These are phyloP conservation scores for Coleophora flavipennella DNA, from an alignment of 2,888 invertebrate species.

Conservation along the genomic window DNA sequence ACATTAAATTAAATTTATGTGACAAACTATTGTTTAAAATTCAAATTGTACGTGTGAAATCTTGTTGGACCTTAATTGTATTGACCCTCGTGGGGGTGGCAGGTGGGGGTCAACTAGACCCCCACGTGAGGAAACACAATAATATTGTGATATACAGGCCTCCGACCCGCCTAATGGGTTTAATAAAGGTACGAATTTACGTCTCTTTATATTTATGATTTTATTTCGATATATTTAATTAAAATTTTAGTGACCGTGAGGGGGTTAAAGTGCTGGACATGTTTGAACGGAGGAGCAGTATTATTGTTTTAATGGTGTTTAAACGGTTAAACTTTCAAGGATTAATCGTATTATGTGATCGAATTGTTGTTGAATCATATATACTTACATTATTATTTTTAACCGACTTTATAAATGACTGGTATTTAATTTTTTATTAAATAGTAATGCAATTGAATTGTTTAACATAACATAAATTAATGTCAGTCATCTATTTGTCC, in stretches of 20 bases:
- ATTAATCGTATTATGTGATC: no score
- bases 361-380: no score
- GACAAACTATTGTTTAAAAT: slow-evolving; percentile 72
- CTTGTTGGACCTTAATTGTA: slow-evolving; percentile 65
- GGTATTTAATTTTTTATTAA: no score
- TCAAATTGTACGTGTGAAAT: slow-evolving; percentile 70
- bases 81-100: slow-evolving; percentile 41
- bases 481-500: no score
- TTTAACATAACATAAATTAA: no score
- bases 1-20: slow-evolving; percentile 67
- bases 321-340: no score
- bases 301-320: slow-evolving; percentile 18
- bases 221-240: slow-evolving; percentile 68
- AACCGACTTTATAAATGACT: no score
- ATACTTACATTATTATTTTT: no score
- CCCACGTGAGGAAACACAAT: slow-evolving; percentile 54
- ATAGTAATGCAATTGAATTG: no score
- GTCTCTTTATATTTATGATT: slow-evolving; percentile 63
- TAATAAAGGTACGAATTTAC: slow-evolving; percentile 67
- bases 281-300: slow-evolving; percentile 11
- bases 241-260: slow-evolving; percentile 46
- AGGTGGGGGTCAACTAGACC: slow-evolving; percentile 13
- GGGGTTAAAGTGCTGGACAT: slow-evolving; percentile 14
- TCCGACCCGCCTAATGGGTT: slow-evolving; percentile 59
- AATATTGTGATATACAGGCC: slow-evolving; percentile 52